Percentiles rank a stretch among this genome's conserved stretches.
Evolutionary conservation across 1,140 invertebrate genomes (phyloP).

Genomic region (Drosophila varians): DNA sequence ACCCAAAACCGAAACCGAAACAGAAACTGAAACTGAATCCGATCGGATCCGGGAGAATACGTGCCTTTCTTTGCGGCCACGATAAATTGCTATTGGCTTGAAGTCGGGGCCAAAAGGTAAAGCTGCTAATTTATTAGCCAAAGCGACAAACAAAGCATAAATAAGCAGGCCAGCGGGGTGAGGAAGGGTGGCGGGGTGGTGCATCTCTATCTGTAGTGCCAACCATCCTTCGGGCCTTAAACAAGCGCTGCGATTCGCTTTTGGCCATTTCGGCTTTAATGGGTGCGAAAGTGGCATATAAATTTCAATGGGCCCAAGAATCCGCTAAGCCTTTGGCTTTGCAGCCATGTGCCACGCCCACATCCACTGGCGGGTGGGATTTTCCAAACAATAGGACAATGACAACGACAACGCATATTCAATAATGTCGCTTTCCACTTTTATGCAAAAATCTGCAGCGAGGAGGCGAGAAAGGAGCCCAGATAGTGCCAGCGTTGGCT

Average conservation of each 20-base stretch:
- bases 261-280: slow-evolving; percentile 59
- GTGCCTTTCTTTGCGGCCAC: slow-evolving; percentile 67
- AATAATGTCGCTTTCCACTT: slow-evolving; percentile 82
- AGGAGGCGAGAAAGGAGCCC: background rate
- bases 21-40: slow-evolving; percentile 3
- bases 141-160: slow-evolving; percentile 78
- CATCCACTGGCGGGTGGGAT: background rate
- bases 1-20: background rate
- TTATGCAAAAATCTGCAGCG: slow-evolving; percentile 69
- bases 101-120: slow-evolving; percentile 70
- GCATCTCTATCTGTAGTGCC: slow-evolving; percentile 19
- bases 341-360: slow-evolving; percentile 21
- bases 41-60: slow-evolving; percentile 26
- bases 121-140: slow-evolving; percentile 76
- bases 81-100: slow-evolving; percentile 79
- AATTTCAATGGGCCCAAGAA: slow-evolving; percentile 74
- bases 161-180: slow-evolving; percentile 40
- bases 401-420: slow-evolving; percentile 64
- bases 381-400: slow-evolving; percentile 59
- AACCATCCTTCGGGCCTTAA: slow-evolving; percentile 42
- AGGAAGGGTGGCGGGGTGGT: background rate
- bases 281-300: slow-evolving; percentile 60
- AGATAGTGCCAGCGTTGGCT: slow-evolving; percentile 47
- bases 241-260: slow-evolving; percentile 22
- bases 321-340: slow-evolving; percentile 62